Evolutionary conservation across 2,797 vertebrate genomes (phyloP).

Genomic region (Anabas testudineus): DNA sequence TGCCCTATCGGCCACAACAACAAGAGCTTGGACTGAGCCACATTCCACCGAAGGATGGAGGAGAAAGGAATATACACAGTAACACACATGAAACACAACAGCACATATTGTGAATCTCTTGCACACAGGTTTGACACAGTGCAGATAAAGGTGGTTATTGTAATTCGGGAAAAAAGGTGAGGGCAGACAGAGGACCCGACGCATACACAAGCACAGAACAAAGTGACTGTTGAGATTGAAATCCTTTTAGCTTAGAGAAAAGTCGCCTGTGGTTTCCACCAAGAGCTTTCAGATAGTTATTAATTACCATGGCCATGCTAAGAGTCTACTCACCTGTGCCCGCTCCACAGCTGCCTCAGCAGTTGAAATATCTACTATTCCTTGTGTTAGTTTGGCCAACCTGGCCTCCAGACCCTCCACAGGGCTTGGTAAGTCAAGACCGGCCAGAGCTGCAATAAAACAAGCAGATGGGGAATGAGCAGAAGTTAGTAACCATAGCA

Average conservation of each 20-base stretch:
- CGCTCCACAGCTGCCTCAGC: constrained; percentile 85
- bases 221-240: constrained; percentile 1
- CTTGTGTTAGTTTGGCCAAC: constrained; percentile 68
- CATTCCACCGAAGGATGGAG: constrained; percentile 70
- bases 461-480: background rate
- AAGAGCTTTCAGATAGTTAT: background rate
- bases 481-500: background rate
- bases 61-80: constrained; percentile 39
- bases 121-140: constrained; percentile 43
- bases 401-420: constrained; percentile 83
- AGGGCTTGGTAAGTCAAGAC: constrained; percentile 65
- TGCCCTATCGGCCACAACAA: constrained; percentile 77
- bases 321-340: constrained; percentile 85
- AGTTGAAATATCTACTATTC: constrained; percentile 71
- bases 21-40: constrained; percentile 54
- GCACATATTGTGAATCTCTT: constrained; percentile 20
- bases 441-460: constrained; percentile 79
- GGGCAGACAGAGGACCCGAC: constrained; percentile 27
- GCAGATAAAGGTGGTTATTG: constrained; percentile 62
- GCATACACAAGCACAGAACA: constrained; percentile 30
- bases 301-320: too few species aligned
- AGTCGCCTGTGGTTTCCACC: too few species aligned
- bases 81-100: constrained; percentile 35
- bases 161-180: constrained; percentile 31
- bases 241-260: background rate